Conservation (phyloP, 2,888 invertebrate species). For the Troilus luridus region DNA sequence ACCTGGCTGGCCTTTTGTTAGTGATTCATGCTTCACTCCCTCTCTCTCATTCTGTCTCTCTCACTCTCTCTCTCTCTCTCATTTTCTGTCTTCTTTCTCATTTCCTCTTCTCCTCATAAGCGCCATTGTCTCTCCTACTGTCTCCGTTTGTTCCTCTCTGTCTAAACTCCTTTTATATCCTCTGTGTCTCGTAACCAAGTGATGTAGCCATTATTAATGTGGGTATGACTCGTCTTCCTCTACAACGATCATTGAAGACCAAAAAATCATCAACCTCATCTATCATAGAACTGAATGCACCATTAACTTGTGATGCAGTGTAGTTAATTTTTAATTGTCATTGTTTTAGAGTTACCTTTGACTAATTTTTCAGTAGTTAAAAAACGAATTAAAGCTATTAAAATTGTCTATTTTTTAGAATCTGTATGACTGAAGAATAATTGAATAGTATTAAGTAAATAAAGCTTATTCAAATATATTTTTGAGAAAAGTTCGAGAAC, state of each 20-base stretch:
- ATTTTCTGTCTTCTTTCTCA: conserved; percentile 28
- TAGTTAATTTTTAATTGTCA: neutral
- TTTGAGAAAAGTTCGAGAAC: too few relatives aligned
- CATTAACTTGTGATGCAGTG: neutral
- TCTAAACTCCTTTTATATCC: conserved; percentile 33
- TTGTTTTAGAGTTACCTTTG: neutral
- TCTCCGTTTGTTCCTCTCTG: conserved; percentile 1
- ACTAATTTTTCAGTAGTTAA: neutral
- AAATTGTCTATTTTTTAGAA: too few relatives aligned
- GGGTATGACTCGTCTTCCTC: conserved; percentile 16
- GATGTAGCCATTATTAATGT: conserved; percentile 16
- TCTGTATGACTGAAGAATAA: too few relatives aligned
- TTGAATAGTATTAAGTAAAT: too few relatives aligned
- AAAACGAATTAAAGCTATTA: too few relatives aligned
- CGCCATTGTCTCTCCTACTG: conserved; percentile 29
- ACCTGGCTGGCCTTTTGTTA: conserved; percentile 27
- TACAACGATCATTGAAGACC: neutral
- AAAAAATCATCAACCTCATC: neutral
- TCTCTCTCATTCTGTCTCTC: neutral
- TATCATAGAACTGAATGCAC: neutral
- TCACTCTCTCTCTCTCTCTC: neutral
- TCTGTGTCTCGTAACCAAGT: neutral
- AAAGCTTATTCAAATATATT: too few relatives aligned
- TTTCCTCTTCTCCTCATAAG: conserved; percentile 18
- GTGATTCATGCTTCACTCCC: neutral